phyloP scores from a whole-genome alignment of 2,888 invertebrate species.

The Chydorus sphaericus region DNA sequence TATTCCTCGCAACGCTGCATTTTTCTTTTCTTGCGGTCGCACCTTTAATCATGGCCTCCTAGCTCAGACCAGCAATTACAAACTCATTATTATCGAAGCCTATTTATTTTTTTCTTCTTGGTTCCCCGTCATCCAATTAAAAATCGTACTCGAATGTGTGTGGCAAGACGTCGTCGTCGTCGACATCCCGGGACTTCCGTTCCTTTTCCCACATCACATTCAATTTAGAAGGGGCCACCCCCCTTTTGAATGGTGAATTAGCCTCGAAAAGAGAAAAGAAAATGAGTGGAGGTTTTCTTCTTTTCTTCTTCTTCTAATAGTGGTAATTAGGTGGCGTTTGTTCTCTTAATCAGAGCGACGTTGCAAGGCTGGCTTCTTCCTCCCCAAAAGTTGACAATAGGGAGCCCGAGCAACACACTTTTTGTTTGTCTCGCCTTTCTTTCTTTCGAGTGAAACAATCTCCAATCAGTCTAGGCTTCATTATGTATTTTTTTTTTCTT shows the following conservation, averaged over 20 bases:
- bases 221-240: too few species aligned
- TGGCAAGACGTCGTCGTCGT: neutral
- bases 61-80: conserved; percentile 6
- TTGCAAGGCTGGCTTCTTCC: neutral
- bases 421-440: neutral
- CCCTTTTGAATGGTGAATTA: conserved; percentile 1
- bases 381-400: neutral
- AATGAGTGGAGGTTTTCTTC: neutral
- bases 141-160: too few species aligned
- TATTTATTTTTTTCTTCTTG: neutral
- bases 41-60: conserved; percentile 3
- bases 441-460: neutral
- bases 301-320: conserved; percentile 1
- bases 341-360: conserved; percentile 7
- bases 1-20: neutral
- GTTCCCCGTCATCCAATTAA: neutral
- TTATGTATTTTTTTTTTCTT: neutral
- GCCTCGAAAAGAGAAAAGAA: neutral
- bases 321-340: conserved; percentile 3
- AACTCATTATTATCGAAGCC: conserved; percentile 7
- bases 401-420: neutral
- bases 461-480: neutral
- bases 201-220: neutral
- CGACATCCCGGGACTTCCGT: neutral
- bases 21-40: neutral